These are phyloP conservation scores for Notoglanidium macrostoma DNA, from an alignment of 2,797 vertebrate genomes.

Conservation along the genomic window DNA sequence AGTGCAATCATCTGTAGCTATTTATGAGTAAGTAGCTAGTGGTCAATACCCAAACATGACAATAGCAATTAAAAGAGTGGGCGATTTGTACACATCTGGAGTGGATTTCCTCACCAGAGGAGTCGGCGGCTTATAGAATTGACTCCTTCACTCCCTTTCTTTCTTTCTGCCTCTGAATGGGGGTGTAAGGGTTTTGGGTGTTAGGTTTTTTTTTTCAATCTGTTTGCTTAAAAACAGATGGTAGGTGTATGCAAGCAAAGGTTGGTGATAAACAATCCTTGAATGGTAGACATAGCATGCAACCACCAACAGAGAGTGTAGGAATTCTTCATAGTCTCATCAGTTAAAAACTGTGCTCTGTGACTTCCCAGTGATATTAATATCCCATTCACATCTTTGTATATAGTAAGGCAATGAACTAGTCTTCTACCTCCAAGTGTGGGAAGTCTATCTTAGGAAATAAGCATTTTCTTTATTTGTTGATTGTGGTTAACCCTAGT, in stretches of 20 bases:
- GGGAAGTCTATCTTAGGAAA: slow-evolving; percentile 33
- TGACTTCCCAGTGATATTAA: slow-evolving; percentile 31
- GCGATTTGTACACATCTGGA: slow-evolving; percentile 77
- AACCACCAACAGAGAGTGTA: slow-evolving; percentile 38
- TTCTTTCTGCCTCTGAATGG: slow-evolving; percentile 29
- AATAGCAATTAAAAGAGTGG: slow-evolving; percentile 67
- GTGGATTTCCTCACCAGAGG: slow-evolving; percentile 69
- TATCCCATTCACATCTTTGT: slow-evolving; percentile 34
- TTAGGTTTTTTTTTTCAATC: slow-evolving; percentile 54
- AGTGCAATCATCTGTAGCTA: slow-evolving; percentile 64
- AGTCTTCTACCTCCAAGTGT: slow-evolving; percentile 12
- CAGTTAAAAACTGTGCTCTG: slow-evolving; percentile 5
- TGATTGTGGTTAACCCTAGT: slow-evolving; percentile 38
- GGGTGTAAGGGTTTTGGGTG: slow-evolving; percentile 53
- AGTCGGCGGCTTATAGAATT: slow-evolving; percentile 47
- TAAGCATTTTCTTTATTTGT: slow-evolving; percentile 39
- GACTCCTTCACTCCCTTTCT: slow-evolving; percentile 34
- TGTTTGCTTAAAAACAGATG: slow-evolving; percentile 71
- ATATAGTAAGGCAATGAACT: slow-evolving; percentile 8
- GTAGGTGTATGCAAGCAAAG: slow-evolving; percentile 65
- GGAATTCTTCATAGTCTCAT: slow-evolving; percentile 17
- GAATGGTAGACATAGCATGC: slow-evolving; percentile 45
- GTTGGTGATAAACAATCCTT: slow-evolving; percentile 64
- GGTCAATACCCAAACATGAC: slow-evolving; percentile 58
- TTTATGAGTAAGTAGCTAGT: slow-evolving; percentile 60